Evolutionary conservation across 1,140 invertebrate species (phyloP), one percentile per base, ranked within the genome.

Genomic region (Zaprionus taronus): DNA sequence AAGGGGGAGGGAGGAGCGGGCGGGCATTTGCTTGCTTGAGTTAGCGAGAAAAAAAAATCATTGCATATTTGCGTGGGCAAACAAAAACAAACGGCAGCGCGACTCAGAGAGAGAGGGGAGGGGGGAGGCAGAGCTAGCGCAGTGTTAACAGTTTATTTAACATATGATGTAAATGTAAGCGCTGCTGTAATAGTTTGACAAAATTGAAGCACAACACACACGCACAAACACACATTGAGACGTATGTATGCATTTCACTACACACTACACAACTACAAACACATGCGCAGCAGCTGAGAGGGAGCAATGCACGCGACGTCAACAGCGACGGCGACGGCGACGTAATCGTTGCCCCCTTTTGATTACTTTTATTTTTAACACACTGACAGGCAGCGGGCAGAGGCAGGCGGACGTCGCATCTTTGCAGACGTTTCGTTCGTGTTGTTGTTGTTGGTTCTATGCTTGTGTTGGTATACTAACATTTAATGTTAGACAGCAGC

Each of bases 1-100:
- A 31, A 55, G 14, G 11, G 28, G 47, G 14, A n/a, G 26, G 26
- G 24, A 6, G 26, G 20, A 57, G 22, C 5, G 24, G 38, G 17
- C n/a, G 36, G 11, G 31, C 9, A 44, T 17, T 26, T 31, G 26
- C 47, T 17, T 51, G 11, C 9, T 22, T 34, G 47, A 17, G 9
- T 51, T 17, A 17, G 47, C 47, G 64, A 44, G 56, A 36, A 49
- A 72, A 87, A 79, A 79, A 87, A 89, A 87, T 79, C 85, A 89
- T 89, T 89, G 84, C 84, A 87, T 87, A 87, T 87, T 89, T 87
- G 84, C 84, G 80, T 77, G 84, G 84, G 84, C 84, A 84, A 87
- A 87, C 74, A 87, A 78, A 81, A 80, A 85, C 72, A 85, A 80
- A 72, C 51, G 49, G 36, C 49, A 24, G 38, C 28, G 34, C 47